Evolutionary conservation across 2,888 invertebrate genomes (phyloP), one percentile per base, ranked within the genome.

Genomic region (Plutella xylostella): DNA sequence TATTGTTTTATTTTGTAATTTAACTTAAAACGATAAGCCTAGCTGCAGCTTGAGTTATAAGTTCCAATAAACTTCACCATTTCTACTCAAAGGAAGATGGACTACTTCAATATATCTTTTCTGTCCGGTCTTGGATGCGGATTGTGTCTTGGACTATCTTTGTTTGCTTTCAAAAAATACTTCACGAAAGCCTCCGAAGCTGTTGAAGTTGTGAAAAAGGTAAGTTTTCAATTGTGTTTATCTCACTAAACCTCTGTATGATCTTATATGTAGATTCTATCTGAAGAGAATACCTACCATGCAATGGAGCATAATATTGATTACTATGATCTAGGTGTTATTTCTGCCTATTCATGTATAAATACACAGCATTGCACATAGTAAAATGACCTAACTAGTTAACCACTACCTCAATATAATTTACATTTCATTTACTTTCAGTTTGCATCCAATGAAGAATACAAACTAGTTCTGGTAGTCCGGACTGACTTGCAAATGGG

Each of bases 401-500:
- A 15, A 14, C 14, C 6, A 33, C 33, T n/a, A 15, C 2, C 14
- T 15, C 14, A 4, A 2, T 3, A 3, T 33, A 25, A 7, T 25
- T 25, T 11, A 25, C 5, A 25, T 7, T 11, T 25, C 5, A 25
- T 7, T 11, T 25, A 7, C 31, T 78, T 75, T 11, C 72, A 83
- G 82, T 71, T 70, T 45, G 49, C 62, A 21, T 68, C 79, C 45
- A 68, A 79, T 40, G 80, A 86, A 30, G 89, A 90, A 62, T 90
- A 88, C 58, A 94, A 97, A 75, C 83, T 97, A 76, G 91, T 96
- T 5, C 72, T 97, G 52, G 92, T 95, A 2, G 92, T 97, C 4
- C 84, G 97, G 57, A 93, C 90, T 63, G 97, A 97, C 61, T 79
- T 97, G 3, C 94, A 93, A 70, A 97, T 97, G 97, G 92, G 94